Evolutionary conservation across 1,140 invertebrate species (phyloP).

Genomic region (Dendrolimus kikuchii): DNA sequence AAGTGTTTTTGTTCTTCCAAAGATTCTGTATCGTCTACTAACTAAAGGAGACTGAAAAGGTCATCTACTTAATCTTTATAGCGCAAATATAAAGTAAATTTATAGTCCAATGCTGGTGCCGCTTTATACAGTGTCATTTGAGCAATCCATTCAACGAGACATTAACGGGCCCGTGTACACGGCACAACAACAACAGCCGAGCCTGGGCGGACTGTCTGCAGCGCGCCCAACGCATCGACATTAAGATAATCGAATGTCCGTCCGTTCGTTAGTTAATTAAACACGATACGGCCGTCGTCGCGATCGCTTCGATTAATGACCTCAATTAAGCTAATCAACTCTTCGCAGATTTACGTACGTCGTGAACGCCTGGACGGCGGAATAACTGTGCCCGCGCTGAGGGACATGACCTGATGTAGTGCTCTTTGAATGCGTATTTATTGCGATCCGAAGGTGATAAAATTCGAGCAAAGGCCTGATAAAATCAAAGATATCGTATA

Average conservation of each 20-base stretch:
- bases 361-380: slow-evolving; percentile 9
- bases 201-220: slow-evolving; percentile 3
- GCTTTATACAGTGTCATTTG: slow-evolving; percentile 3
- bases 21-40: too few species aligned
- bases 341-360: slow-evolving; percentile 47
- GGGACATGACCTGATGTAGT: slow-evolving; percentile 12
- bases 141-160: too few species aligned
- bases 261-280: slow-evolving; percentile 64
- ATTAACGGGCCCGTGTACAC: too few species aligned
- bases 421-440: slow-evolving; percentile 34
- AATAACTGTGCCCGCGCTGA: slow-evolving; percentile 17
- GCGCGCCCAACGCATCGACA: slow-evolving; percentile 23
- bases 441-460: slow-evolving; percentile 11
- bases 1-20: too few species aligned
- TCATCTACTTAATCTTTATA: too few species aligned
- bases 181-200: not conserved
- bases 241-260: slow-evolving; percentile 54
- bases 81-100: too few species aligned
- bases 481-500: not conserved
- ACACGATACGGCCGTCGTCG: slow-evolving; percentile 52
- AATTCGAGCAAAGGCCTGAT: not conserved
- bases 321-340: slow-evolving; percentile 64
- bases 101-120: too few species aligned
- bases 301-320: slow-evolving; percentile 52
- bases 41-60: too few species aligned